These are phyloP conservation scores for Chironomus tentans DNA, from an alignment of 2,888 invertebrate genomes.

Conservation along the genomic window DNA sequence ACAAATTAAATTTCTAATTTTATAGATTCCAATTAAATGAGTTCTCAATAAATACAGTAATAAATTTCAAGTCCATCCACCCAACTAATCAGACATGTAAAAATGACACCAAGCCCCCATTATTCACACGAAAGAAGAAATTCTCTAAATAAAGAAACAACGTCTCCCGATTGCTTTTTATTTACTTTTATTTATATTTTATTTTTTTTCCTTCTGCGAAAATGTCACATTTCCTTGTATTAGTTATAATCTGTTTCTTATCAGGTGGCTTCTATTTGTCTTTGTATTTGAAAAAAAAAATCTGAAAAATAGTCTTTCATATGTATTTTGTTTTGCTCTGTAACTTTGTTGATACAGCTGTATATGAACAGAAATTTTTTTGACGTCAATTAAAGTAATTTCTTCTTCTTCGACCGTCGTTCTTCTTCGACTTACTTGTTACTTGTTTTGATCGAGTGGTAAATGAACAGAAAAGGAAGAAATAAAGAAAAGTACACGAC, in stretches of 20 bases:
- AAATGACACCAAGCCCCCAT: no score
- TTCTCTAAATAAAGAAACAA: not conserved
- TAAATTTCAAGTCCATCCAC: no score
- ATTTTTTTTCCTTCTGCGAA: not conserved
- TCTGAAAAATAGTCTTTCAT: no score
- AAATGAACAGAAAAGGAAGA: no score
- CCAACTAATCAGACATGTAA: no score
- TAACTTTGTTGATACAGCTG: not conserved
- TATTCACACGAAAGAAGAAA: no score
- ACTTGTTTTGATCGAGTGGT: not conserved
- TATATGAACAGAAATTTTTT: not conserved
- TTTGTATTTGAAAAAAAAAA: no score
- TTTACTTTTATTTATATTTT: not conserved
- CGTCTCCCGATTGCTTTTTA: not conserved
- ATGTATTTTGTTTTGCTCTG: not conserved
- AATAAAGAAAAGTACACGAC: no score
- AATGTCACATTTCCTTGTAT: not conserved
- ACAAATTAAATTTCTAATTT: no score
- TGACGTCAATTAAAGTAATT: slow-evolving; percentile 17
- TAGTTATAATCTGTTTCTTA: not conserved
- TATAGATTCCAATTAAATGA: no score
- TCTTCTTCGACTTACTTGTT: not conserved
- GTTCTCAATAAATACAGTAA: no score
- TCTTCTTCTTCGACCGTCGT: not conserved
- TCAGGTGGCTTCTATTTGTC: not conserved